phyloP scores from a whole-genome alignment of 2,797 vertebrate genomes.

The Acanthornis magna region DNA sequence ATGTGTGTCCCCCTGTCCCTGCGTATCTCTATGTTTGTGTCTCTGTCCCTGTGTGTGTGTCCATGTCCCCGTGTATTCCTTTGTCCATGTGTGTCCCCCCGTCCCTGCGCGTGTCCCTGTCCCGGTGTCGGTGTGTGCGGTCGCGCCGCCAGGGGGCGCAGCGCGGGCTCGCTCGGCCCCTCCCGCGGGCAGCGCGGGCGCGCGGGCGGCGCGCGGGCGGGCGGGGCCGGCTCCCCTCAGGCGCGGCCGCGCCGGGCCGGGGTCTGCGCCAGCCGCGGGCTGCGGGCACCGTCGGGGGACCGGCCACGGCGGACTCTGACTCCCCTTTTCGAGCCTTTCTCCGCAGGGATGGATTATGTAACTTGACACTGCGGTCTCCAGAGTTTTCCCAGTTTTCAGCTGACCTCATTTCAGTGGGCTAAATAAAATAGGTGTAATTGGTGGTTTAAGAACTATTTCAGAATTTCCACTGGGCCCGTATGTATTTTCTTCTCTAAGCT shows the following conservation, averaged over 20 bases:
- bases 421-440: background rate
- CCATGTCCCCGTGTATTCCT: no score
- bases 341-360: background rate
- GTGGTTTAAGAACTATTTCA: background rate
- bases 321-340: background rate
- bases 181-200: background rate
- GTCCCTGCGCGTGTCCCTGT: no score
- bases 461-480: background rate
- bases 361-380: background rate
- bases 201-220: background rate
- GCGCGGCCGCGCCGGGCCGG: background rate
- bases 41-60: no score
- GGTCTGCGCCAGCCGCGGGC: no score
- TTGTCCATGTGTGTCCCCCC: no score
- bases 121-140: background rate
- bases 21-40: background rate
- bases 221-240: background rate
- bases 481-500: background rate
- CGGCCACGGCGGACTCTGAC: fast-evolving
- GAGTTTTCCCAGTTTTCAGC: background rate
- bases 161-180: background rate
- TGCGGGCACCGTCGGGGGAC: background rate
- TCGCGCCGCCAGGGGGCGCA: background rate
- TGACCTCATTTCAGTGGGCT: background rate
- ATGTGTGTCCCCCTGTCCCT: background rate